These are phyloP conservation scores for Colinus virginianus DNA, from an alignment of 2,113 vertebrate species.

Conservation along the genomic window DNA sequence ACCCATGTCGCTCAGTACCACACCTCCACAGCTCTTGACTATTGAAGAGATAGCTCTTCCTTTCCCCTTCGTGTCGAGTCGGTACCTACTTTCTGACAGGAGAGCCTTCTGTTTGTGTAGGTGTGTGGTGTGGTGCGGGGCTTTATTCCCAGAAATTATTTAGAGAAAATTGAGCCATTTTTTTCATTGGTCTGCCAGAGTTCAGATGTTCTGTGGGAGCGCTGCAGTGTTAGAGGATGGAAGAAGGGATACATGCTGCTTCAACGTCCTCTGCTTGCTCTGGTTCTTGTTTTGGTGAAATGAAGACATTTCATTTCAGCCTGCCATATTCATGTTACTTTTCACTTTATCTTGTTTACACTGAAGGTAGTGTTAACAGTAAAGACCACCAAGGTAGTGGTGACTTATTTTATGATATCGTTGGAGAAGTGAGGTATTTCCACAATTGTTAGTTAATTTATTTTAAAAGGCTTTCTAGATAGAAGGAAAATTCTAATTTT, in stretches of 20 bases:
- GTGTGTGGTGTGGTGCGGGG: accelerated
- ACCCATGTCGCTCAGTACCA: no score
- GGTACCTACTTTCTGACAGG: not conserved
- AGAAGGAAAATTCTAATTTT: not conserved
- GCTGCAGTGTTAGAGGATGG: not conserved
- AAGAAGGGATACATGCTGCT: not conserved
- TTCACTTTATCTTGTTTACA: not conserved
- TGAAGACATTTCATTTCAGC: not conserved
- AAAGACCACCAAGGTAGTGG: not conserved
- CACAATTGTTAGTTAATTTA: not conserved
- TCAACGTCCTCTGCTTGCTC: not conserved
- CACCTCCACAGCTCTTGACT: no score
- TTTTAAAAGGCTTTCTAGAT: not conserved
- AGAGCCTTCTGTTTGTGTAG: accelerated
- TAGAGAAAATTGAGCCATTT: not conserved
- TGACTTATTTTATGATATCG: not conserved
- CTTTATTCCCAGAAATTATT: not conserved
- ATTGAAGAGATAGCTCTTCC: not conserved
- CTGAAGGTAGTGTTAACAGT: not conserved
- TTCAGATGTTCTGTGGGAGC: not conserved
- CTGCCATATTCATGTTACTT: not conserved
- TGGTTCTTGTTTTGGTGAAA: not conserved
- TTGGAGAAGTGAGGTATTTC: not conserved
- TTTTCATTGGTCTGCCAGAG: not conserved
- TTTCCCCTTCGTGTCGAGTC: accelerated